A percentile compares a stretch with the other conserved stretches of the same genome.
phyloP scores from a whole-genome alignment of 2,888 invertebrate genomes.

The Andrena camellia region DNA sequence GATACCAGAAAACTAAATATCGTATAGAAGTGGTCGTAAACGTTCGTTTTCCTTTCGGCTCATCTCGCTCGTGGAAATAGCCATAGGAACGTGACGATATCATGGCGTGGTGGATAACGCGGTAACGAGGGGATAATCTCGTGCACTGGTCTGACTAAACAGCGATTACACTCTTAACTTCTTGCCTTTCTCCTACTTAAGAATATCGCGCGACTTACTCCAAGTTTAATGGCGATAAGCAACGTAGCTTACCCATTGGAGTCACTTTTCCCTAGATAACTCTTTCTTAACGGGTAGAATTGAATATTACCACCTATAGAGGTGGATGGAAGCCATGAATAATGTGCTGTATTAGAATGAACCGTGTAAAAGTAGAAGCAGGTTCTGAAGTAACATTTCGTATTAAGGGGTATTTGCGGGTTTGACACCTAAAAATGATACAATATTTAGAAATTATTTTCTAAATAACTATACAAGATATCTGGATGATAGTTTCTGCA shows the following conservation, averaged over 20 bases:
- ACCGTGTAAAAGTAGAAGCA: neutral
- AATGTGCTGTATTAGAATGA: neutral
- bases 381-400: no score
- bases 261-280: constrained; percentile 4
- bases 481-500: no score
- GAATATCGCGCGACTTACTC: constrained; percentile 48
- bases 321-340: neutral
- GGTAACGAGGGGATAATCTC: constrained; percentile 74
- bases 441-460: no score
- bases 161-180: constrained; percentile 74
- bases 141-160: constrained; percentile 71
- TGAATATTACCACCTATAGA: neutral
- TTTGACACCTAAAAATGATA: no score
- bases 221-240: constrained; percentile 63
- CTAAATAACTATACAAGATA: no score
- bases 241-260: constrained; percentile 16
- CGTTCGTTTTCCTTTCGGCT: constrained; percentile 64
- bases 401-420: no score
- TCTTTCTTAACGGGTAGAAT: constrained; percentile 5
- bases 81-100: constrained; percentile 67
- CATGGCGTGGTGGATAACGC: constrained; percentile 64
- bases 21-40: constrained; percentile 27
- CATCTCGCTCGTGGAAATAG: constrained; percentile 53
- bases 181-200: constrained; percentile 58
- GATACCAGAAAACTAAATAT: constrained; percentile 23